phyloP scores from a whole-genome alignment of 2,888 invertebrate species.

The Drosophila maculinotata region DNA sequence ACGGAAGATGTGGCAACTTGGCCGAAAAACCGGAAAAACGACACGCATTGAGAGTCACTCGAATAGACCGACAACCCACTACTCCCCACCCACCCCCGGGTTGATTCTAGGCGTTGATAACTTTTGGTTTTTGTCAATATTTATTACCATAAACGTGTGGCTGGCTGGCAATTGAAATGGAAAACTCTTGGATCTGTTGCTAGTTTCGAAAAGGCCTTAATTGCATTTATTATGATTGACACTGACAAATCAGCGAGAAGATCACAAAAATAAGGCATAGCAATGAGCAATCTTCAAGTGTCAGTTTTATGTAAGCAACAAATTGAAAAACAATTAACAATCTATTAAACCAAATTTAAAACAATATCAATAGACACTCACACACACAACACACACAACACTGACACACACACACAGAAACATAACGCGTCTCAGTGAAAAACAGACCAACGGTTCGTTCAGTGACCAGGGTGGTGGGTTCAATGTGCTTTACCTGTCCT shows the following conservation, averaged over 20 bases:
- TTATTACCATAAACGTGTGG: constrained; percentile 25
- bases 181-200: constrained; percentile 45
- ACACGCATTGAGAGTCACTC: constrained; percentile 59
- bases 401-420: background rate
- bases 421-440: background rate
- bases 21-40: constrained; percentile 77
- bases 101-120: constrained; percentile 54
- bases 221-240: constrained; percentile 79
- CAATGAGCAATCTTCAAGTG: constrained; percentile 19
- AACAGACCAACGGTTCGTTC: constrained; percentile 27
- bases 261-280: background rate
- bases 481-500: constrained; percentile 76
- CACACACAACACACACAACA: background rate
- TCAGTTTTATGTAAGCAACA: constrained; percentile 59
- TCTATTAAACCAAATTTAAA: constrained; percentile 69
- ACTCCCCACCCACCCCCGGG: background rate
- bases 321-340: constrained; percentile 63
- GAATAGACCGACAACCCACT: background rate
- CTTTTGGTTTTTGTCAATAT: constrained; percentile 41
- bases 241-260: constrained; percentile 51
- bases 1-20: constrained; percentile 65
- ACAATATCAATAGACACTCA: constrained; percentile 52
- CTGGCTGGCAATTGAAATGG: constrained; percentile 66
- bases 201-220: constrained; percentile 64
- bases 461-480: constrained; percentile 61